These are phyloP conservation scores for Onychomys leucogaster DNA, from an alignment of 2,797 vertebrate genomes.

Conservation along the genomic window DNA sequence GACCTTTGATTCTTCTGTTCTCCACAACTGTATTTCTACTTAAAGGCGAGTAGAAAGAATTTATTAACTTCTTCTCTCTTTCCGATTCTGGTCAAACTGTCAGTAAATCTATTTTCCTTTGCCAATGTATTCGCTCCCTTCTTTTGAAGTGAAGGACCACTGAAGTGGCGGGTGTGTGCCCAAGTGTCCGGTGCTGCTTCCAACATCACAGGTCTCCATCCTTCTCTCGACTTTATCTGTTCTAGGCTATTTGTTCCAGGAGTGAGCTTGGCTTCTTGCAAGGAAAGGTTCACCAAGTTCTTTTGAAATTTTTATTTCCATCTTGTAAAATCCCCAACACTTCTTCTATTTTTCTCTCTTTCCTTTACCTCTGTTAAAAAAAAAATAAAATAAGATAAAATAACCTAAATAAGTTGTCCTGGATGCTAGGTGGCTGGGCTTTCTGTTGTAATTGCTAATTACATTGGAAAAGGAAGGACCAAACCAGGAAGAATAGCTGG, in stretches of 20 bases:
- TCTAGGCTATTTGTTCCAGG: too few species aligned
- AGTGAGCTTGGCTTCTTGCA: not conserved
- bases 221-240: too few species aligned
- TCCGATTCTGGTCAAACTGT: not conserved
- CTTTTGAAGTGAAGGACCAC: not conserved
- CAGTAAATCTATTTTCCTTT: not conserved
- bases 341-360: not conserved
- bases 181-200: too few species aligned
- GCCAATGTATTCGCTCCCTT: accelerated
- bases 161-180: too few species aligned
- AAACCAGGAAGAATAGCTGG: not conserved
- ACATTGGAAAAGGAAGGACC: not conserved
- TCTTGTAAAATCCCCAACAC: not conserved
- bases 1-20: not conserved
- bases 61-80: not conserved
- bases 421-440: not conserved
- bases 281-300: not conserved
- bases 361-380: not conserved
- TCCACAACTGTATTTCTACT: not conserved
- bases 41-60: not conserved
- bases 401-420: not conserved
- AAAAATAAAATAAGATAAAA: not conserved
- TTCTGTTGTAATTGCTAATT: not conserved
- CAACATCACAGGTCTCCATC: too few species aligned
- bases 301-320: not conserved